phyloP scores from a whole-genome alignment of 2,888 invertebrate species.

The Andrena flavipes region DNA sequence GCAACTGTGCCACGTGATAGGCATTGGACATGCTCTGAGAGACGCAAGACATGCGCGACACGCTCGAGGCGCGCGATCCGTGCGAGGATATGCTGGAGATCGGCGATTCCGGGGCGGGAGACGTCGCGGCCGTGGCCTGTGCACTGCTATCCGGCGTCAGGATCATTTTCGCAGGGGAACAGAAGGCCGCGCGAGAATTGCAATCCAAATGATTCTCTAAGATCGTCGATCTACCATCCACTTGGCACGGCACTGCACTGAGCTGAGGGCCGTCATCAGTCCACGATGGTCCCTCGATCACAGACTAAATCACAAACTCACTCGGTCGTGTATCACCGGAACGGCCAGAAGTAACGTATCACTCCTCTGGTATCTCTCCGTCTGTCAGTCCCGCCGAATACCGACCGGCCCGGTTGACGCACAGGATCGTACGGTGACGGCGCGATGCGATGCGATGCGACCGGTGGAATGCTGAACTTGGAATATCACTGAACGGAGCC shows the following conservation, averaged over 20 bases:
- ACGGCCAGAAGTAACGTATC: no score
- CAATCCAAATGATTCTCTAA: constrained; percentile 12
- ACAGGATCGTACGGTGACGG: background rate
- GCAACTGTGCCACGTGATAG: constrained; percentile 79
- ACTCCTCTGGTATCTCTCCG: background rate
- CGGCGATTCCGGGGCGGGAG: constrained; percentile 86
- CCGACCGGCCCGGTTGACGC: constrained; percentile 5
- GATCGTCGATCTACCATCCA: constrained; percentile 47
- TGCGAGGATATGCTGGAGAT: constrained; percentile 84
- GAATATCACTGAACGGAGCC: background rate
- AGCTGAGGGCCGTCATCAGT: constrained; percentile 56
- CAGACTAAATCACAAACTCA: constrained; percentile 41
- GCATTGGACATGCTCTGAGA: constrained; percentile 72
- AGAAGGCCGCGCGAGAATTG: background rate
- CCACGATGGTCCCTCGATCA: constrained; percentile 51
- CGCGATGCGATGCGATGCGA: background rate
- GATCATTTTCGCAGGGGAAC: constrained; percentile 84
- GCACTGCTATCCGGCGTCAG: constrained; percentile 90
- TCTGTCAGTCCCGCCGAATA: background rate
- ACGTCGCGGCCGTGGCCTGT: constrained; percentile 83
- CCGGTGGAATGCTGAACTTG: background rate
- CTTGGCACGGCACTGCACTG: constrained; percentile 73
- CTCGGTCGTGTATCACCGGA: background rate
- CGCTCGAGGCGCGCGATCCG: constrained; percentile 68
- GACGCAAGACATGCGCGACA: constrained; percentile 69